These are phyloP conservation scores for Bostrychus sinensis DNA, from an alignment of 2,113 vertebrate genomes.

Conservation along the genomic window DNA sequence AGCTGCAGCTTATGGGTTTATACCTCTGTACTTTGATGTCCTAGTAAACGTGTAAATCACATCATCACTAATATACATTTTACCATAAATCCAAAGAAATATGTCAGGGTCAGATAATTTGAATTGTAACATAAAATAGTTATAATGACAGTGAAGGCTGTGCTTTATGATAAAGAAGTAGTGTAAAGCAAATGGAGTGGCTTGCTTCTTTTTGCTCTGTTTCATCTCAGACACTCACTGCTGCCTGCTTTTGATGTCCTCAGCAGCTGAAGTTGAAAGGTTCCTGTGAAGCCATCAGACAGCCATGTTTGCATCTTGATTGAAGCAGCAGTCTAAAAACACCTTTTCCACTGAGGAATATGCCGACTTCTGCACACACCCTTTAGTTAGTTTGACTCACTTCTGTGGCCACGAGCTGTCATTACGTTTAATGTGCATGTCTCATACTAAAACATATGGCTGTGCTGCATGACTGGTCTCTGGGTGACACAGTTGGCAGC, in stretches of 20 bases:
- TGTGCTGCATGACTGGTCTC: slow-evolving; percentile 16
- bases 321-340: slow-evolving; percentile 31
- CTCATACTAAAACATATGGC: slow-evolving; percentile 23
- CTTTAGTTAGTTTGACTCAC: slow-evolving; percentile 38
- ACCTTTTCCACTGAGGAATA: slow-evolving; percentile 6
- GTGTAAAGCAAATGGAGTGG: slow-evolving; percentile 22
- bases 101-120: no score
- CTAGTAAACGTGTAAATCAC: neutral
- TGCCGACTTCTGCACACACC: slow-evolving; percentile 5
- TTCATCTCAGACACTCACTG: slow-evolving; percentile 36
- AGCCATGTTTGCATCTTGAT: slow-evolving; percentile 36
- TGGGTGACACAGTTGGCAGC: slow-evolving; percentile 9
- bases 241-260: slow-evolving; percentile 53
- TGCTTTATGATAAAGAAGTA: neutral
- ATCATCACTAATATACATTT: no score
- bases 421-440: slow-evolving; percentile 26
- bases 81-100: neutral
- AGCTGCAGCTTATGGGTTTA: neutral
- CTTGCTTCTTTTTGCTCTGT: neutral
- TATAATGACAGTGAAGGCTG: neutral
- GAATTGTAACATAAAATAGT: neutral
- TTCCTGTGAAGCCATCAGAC: slow-evolving; percentile 50
- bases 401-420: slow-evolving; percentile 23
- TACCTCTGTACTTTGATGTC: neutral
- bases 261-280: slow-evolving; percentile 57